A percentile compares a stretch with the other conserved stretches of the same genome.
phyloP scores from a whole-genome alignment of 2,888 invertebrate genomes.

The Carabus problematicus region DNA sequence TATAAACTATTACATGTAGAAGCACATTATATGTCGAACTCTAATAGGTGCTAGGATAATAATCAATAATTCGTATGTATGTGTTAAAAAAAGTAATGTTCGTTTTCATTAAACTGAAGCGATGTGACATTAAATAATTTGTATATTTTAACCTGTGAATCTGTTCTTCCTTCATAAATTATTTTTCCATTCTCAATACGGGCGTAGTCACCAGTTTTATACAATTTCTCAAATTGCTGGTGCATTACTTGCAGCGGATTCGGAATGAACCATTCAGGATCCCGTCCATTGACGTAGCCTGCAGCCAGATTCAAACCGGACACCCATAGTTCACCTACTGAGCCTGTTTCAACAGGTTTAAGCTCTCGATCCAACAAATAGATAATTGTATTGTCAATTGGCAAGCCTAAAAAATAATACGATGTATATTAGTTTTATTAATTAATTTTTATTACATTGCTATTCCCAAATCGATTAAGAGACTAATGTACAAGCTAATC shows the following conservation, averaged over 20 bases:
- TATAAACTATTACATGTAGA: too few species aligned
- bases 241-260: slow-evolving; percentile 74
- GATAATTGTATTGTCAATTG: slow-evolving; percentile 80
- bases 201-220: slow-evolving; percentile 87
- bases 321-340: slow-evolving; percentile 83
- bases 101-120: too few species aligned
- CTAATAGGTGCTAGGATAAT: too few species aligned
- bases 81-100: too few species aligned
- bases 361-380: slow-evolving; percentile 81
- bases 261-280: slow-evolving; percentile 72
- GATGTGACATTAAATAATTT: too few species aligned
- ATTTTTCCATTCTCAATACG: slow-evolving; percentile 70
- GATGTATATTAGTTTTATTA: too few species aligned
- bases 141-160: slow-evolving; percentile 76
- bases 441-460: slow-evolving; percentile 27
- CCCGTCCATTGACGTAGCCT: slow-evolving; percentile 80
- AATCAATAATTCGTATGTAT: too few species aligned
- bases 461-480: too few species aligned
- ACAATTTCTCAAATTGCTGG: slow-evolving; percentile 73
- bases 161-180: slow-evolving; percentile 81
- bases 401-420: slow-evolving; percentile 65
- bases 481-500: too few species aligned
- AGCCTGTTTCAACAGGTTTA: slow-evolving; percentile 73
- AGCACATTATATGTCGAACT: too few species aligned
- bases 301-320: slow-evolving; percentile 80